phyloP scores from a whole-genome alignment of 2,888 invertebrate species.

The Pherbina coryleti region DNA sequence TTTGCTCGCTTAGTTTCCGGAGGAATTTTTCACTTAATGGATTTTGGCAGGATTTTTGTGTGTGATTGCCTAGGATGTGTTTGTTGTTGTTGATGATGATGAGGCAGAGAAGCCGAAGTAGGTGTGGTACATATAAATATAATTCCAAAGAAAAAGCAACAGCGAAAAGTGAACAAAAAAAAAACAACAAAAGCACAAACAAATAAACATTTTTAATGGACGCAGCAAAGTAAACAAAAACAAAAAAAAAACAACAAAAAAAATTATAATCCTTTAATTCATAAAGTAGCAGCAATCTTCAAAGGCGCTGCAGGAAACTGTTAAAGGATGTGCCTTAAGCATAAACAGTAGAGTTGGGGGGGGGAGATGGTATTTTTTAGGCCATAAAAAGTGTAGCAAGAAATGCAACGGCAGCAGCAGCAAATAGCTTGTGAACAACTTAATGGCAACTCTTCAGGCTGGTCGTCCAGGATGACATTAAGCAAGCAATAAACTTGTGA shows the following conservation, averaged over 20 bases:
- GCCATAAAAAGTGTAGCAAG: slow-evolving; percentile 11
- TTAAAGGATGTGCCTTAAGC: not conserved
- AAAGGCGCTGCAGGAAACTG: not conserved
- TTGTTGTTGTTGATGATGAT: not conserved
- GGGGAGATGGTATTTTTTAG: slow-evolving; percentile 13
- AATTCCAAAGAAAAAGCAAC: not conserved
- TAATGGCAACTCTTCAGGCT: too few relatives aligned
- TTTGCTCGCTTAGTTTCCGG: slow-evolving; percentile 18
- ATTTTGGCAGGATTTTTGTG: slow-evolving; percentile 19
- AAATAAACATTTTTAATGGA: slow-evolving; percentile 36
- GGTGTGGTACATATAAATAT: not conserved
- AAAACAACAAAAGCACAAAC: not conserved
- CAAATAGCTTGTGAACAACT: slow-evolving; percentile 2
- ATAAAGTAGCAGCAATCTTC: slow-evolving; percentile 31
- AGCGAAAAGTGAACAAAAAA: not conserved
- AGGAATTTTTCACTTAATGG: slow-evolving; percentile 28
- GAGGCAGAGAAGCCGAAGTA: not conserved
- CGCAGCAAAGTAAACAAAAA: slow-evolving; percentile 21
- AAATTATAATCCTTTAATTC: slow-evolving; percentile 50
- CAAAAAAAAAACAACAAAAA: slow-evolving; percentile 34
- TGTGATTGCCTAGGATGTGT: slow-evolving; percentile 18
- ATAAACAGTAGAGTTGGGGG: not conserved
- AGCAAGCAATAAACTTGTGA: not conserved
- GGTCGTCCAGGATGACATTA: not conserved
- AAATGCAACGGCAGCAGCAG: slow-evolving; percentile 46